Evolutionary conservation across 2,888 invertebrate genomes (phyloP).

Genomic region (Myopa tessellatipennis): DNA sequence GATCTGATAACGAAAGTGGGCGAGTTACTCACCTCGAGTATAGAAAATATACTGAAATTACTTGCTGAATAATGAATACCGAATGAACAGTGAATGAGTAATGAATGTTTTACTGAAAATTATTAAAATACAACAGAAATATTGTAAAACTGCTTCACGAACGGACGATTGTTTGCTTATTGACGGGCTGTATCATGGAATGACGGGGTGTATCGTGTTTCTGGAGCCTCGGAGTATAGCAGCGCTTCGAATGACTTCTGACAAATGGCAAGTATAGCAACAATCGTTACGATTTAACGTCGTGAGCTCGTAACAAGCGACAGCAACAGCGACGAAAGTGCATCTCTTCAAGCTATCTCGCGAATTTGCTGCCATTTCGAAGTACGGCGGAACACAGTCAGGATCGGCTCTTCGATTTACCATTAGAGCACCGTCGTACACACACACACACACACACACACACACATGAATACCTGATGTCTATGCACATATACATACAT

Average conservation of each 20-base stretch:
- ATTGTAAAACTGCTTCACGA: no score
- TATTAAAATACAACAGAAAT: no score
- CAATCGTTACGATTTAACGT: not conserved
- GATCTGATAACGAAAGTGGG: no score
- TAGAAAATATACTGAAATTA: no score
- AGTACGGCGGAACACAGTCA: not conserved
- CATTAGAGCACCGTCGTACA: not conserved
- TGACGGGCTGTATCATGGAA: no score
- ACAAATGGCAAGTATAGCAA: not conserved
- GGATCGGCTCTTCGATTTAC: not conserved
- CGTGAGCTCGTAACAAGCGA: not conserved
- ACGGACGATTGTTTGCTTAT: no score
- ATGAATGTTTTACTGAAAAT: no score
- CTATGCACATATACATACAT: not conserved
- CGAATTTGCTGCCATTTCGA: conserved; percentile 24
- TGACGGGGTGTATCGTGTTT: no score
- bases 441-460: not conserved
- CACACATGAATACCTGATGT: not conserved
- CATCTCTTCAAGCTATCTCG: conserved; percentile 20
- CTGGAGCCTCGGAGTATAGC: not conserved
- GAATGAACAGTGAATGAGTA: no score
- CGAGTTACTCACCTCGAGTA: no score
- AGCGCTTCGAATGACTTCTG: conserved; percentile 2
- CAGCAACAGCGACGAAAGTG: not conserved
- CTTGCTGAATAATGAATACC: no score